A percentile compares a stretch with the other conserved stretches of the same genome.
phyloP scores from a whole-genome alignment of 2,888 invertebrate species.

The Acrocyrtus sp. region DNA sequence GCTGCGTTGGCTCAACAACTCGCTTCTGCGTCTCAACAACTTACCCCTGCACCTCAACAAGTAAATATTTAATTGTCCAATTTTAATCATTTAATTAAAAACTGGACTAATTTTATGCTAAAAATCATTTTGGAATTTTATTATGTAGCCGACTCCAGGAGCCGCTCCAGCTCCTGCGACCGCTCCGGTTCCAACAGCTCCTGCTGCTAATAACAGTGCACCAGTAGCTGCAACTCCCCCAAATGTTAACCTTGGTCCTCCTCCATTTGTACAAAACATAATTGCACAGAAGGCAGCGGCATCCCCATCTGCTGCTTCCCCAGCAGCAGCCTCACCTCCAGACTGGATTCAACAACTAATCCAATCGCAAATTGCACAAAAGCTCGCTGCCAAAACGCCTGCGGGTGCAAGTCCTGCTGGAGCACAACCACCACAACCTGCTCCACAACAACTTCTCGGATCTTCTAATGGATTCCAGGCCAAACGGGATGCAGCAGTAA shows the following conservation, averaged over 20 bases:
- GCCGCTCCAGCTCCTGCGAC: no score
- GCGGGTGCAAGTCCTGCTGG: background rate
- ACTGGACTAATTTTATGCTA: no score
- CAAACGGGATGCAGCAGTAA: constrained; percentile 2
- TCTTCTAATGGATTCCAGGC: background rate
- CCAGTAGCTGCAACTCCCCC: background rate
- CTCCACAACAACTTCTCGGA: background rate
- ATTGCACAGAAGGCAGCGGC: constrained; percentile 36
- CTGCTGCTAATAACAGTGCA: background rate
- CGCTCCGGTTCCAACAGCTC: background rate
- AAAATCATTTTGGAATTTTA: no score
- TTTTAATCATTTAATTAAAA: no score
- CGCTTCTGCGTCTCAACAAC: constrained; percentile 40
- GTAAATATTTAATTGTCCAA: no score
- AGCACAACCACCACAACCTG: background rate
- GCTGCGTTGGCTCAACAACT: constrained; percentile 39
- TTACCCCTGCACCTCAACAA: constrained; percentile 6
- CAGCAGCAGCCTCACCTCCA: constrained; percentile 30
- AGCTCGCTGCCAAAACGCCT: constrained; percentile 17
- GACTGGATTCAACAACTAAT: constrained; percentile 46
- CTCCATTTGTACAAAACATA: constrained; percentile 41
- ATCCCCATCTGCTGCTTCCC: constrained; percentile 18
- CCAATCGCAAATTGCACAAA: constrained; percentile 38
- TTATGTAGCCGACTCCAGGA: no score
- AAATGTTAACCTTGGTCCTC: constrained; percentile 3